phyloP scores from a whole-genome alignment of 1,140 invertebrate species.

The Colletes gigas region DNA sequence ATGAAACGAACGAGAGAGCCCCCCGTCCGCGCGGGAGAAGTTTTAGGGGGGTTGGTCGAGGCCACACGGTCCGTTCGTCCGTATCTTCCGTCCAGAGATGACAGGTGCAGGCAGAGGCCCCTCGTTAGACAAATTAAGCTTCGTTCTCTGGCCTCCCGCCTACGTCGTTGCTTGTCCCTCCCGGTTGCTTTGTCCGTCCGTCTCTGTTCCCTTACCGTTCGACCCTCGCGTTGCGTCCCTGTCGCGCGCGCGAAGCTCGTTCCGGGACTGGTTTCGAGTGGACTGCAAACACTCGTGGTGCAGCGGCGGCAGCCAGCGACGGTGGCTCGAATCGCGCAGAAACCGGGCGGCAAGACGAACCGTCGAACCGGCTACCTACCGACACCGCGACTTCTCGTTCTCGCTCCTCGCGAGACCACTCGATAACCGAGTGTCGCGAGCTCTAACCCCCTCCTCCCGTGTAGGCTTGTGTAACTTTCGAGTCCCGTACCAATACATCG shows the following conservation, averaged over 20 bases:
- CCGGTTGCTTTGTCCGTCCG: slow-evolving; percentile 37
- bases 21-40: background rate
- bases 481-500: too few species aligned
- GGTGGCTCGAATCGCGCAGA: slow-evolving; percentile 52
- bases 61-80: slow-evolving; percentile 48
- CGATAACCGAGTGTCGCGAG: too few species aligned
- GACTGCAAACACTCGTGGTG: slow-evolving; percentile 69
- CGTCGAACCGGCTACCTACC: slow-evolving; percentile 26
- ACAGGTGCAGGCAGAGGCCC: slow-evolving; percentile 68
- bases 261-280: slow-evolving; percentile 71
- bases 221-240: slow-evolving; percentile 9
- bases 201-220: slow-evolving; percentile 34
- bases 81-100: slow-evolving; percentile 66
- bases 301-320: slow-evolving; percentile 29
- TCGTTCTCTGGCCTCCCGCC: slow-evolving; percentile 61
- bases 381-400: background rate
- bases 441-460: too few species aligned
- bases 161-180: slow-evolving; percentile 42
- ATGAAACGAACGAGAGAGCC: slow-evolving; percentile 5
- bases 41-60: background rate
- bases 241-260: slow-evolving; percentile 57
- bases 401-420: background rate
- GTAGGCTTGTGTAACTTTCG: slow-evolving; percentile 4
- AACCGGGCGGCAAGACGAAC: slow-evolving; percentile 53
- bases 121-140: slow-evolving; percentile 76